Base-by-base conservation (phyloP, 2,797 vertebrate species). In the Pseudomugil gertrudae region DNA sequence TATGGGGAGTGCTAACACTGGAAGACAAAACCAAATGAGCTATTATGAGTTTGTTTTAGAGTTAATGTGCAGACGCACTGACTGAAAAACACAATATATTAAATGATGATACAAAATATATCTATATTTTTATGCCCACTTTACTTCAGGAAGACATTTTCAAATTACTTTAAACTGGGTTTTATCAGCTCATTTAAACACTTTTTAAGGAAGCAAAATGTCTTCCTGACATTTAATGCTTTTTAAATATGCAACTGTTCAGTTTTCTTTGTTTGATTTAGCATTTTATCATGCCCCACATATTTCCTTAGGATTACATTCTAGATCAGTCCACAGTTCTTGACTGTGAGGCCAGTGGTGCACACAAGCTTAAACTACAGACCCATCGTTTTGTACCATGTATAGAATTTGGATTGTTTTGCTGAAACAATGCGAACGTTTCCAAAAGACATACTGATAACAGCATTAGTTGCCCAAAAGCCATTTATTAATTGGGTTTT, bases 1-100 rank as follows among this genome's bases (percentile, higher is more conserved):
- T 74, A 64, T 27, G 13, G 17, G 43, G 52, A 45, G 14, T 33
- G 24, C 33, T 38, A 36, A 48, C 45, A 59, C 9, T 9, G 10
- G 1, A 57, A 61, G 33, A 64, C 30, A 40, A 40, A 40, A 40
- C 1, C 15, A 40, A 10, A 40, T 17, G 6, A 17, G 38, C 15
- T 17, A 15, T 40, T 17, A 38, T 53, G 30, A 33, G 64, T 19
- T 50, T 35, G 27, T 53, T 53, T 35, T 27, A 38, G 52, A 5
- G 45, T 48, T 51, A 27, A 33, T 57, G 36, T 26, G n/a, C 48
- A 53, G 21, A 15, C 26, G 24, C 1, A 24, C 48, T 14, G 24
- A 26, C 11, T 26, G 14, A 27, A 26, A 26, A 51, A 27, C 4
- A 26, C 24, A 26, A 14, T 26, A 4, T 15, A 24, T 15, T 3